A percentile compares a stretch with the other conserved stretches of the same genome.
These are phyloP conservation scores for Ormyrus thymus DNA, from an alignment of 2,888 invertebrate genomes.

Conservation along the genomic window DNA sequence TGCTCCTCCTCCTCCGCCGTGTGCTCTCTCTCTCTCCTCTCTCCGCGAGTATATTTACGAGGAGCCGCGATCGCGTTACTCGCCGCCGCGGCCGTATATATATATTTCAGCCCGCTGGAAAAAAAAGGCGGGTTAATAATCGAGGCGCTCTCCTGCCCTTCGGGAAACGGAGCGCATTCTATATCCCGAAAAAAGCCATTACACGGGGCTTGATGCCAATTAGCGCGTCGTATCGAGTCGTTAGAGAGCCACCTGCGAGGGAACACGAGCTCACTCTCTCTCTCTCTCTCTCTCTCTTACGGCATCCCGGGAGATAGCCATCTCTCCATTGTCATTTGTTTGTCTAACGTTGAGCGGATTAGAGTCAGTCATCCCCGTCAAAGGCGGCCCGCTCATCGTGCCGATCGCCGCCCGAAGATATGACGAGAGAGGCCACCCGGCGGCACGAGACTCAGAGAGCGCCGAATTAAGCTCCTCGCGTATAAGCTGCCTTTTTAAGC, in stretches of 20 bases:
- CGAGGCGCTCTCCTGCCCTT: slow-evolving; percentile 55
- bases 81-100: too few species aligned
- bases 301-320: slow-evolving; percentile 38
- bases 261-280: slow-evolving; percentile 50
- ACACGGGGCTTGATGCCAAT: slow-evolving; percentile 69
- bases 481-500: background rate
- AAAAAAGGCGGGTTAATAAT: slow-evolving; percentile 65
- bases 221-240: slow-evolving; percentile 70
- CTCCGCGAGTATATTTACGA: slow-evolving; percentile 71
- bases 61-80: slow-evolving; percentile 68
- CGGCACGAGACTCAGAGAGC: slow-evolving; percentile 26
- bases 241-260: slow-evolving; percentile 69
- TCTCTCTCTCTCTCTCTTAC: slow-evolving; percentile 7
- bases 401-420: slow-evolving; percentile 61
- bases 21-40: slow-evolving; percentile 63
- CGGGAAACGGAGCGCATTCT: background rate
- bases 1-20: background rate
- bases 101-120: slow-evolving; percentile 44
- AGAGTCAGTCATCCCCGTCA: slow-evolving; percentile 72
- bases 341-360: slow-evolving; percentile 70
- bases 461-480: slow-evolving; percentile 11
- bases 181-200: background rate
- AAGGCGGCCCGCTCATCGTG: slow-evolving; percentile 66
- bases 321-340: slow-evolving; percentile 72
- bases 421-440: background rate